phyloP scores from a whole-genome alignment of 1,140 invertebrate species.

The Heliconius congener region DNA sequence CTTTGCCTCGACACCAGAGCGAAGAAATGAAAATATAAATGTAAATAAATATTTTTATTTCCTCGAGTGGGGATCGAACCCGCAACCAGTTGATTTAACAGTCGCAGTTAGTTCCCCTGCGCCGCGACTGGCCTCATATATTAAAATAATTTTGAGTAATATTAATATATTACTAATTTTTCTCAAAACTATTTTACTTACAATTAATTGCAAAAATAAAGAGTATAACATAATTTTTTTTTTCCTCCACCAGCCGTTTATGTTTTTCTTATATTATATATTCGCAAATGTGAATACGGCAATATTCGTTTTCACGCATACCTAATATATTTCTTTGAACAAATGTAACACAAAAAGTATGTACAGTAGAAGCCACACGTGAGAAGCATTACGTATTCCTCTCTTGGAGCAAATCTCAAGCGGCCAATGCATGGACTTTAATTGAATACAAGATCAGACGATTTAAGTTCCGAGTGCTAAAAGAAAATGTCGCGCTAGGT shows the following conservation, averaged over 20 bases:
- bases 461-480: slow-evolving; percentile 26
- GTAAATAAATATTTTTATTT: too few species aligned
- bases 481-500: slow-evolving; percentile 15
- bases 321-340: slow-evolving; percentile 1
- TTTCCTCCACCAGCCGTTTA: background rate
- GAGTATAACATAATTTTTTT: background rate
- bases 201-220: too few species aligned
- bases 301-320: background rate
- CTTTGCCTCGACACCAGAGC: too few species aligned
- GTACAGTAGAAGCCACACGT: background rate
- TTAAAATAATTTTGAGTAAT: too few species aligned
- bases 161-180: too few species aligned
- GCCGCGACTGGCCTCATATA: too few species aligned
- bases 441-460: slow-evolving; percentile 33
- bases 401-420: slow-evolving; percentile 10
- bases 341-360: background rate
- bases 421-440: slow-evolving; percentile 27
- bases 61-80: too few species aligned
- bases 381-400: slow-evolving; percentile 12
- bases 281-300: background rate
- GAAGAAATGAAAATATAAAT: too few species aligned
- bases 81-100: too few species aligned
- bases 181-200: too few species aligned
- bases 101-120: too few species aligned
- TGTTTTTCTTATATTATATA: background rate